Evolutionary conservation across 2,797 vertebrate species (phyloP).

Genomic region (Aselliscus stoliczkanus): DNA sequence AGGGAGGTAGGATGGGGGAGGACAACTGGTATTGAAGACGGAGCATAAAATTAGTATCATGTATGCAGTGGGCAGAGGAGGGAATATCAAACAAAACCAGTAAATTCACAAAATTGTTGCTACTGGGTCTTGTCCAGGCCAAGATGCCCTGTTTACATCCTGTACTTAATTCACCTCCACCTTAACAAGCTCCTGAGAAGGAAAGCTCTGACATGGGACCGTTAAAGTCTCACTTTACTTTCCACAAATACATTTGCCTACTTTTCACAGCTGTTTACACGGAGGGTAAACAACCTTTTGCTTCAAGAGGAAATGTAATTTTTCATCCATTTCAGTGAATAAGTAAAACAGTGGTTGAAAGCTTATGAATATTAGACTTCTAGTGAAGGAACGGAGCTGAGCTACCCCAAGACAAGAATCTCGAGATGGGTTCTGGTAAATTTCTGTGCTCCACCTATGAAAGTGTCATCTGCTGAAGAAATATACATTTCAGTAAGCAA

Average conservation of each 20-base stretch:
- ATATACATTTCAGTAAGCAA: neutral
- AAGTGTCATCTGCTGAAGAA: neutral
- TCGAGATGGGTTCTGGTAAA: neutral
- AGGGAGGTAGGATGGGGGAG: neutral
- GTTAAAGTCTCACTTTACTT: conserved; percentile 9
- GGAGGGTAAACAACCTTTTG: conserved; percentile 24
- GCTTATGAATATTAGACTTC: neutral
- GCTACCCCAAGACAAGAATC: neutral
- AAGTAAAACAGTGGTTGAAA: neutral
- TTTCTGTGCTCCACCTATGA: neutral
- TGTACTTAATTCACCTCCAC: neutral
- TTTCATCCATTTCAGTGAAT: conserved; percentile 25
- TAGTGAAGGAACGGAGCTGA: neutral
- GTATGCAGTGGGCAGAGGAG: neutral
- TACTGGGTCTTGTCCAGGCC: neutral
- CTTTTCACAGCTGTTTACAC: conserved; percentile 32
- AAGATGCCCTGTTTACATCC: neutral
- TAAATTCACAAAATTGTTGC: neutral
- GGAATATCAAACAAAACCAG: neutral
- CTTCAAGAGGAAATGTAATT: conserved; percentile 1
- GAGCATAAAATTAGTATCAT: neutral
- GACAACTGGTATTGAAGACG: neutral
- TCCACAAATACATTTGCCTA: conserved; percentile 29
- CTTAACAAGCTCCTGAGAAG: neutral
- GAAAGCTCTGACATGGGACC: neutral